Base-by-base conservation (phyloP, 2,888 invertebrate genomes). In the Erebia epiphron region DNA sequence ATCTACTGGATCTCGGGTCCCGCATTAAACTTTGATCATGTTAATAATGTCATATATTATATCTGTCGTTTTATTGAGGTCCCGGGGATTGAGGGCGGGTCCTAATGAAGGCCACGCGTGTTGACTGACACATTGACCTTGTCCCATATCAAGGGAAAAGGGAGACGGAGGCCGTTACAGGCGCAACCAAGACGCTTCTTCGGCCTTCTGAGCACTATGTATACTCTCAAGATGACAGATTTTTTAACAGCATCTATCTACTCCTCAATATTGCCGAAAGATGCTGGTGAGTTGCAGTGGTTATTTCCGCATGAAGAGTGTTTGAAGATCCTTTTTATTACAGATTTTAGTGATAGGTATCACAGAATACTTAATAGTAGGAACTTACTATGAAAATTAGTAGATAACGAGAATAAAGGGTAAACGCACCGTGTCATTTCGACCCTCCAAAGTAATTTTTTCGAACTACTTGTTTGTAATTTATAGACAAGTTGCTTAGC, bases 21-120 rank as follows among this genome's bases (percentile, higher is more conserved):
- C 62, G 3, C 62, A 62, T 62, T 62, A 62, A 62, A 62, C 62
- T 62, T 62, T 62, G 62, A 62, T 62, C 62, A 62, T 62, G 62
- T 62, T 62, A 62, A 62, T 62, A 62, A 62, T 62, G 62, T 62
- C 21, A 62, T 62, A 62, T 49, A 62, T 21, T 62, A 62, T 62
- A 62, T 49, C 21, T 62, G 49, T 26, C 43, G 43, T 60, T 60
- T 60, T 60, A 60, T 62, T 62, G 49, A 14, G 62, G 21, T 46
- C 46, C 62, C 46, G 21, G 62, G 62, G 62, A 62, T 62, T 21
- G 46, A 62, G 62, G 62, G 62, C 14, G 49, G 62, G 62, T 43
- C 43, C 46, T 60, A 43, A 49, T 62, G 62, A 62, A 49, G 62
- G 62, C 62, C 62, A 21, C 62, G 46, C 7, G 21, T 62, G 46